Percentiles rank a stretch among this genome's conserved stretches.
These are phyloP conservation scores for Hyperoplus immaculatus DNA, from an alignment of 2,797 vertebrate species.

Conservation along the genomic window DNA sequence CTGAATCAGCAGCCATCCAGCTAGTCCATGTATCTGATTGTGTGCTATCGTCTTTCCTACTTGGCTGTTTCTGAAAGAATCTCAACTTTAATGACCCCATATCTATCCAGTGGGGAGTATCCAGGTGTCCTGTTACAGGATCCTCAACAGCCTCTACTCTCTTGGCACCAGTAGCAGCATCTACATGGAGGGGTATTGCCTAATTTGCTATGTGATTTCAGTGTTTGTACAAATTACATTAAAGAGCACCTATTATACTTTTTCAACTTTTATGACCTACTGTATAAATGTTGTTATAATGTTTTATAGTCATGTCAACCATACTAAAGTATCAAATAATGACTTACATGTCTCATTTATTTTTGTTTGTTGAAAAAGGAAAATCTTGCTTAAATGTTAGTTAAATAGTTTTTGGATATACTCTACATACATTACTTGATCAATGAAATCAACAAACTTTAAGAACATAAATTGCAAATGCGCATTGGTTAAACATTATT, in stretches of 20 bases:
- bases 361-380: too few species aligned
- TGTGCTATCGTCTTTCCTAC: constrained; percentile 6
- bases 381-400: background rate
- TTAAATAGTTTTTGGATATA: background rate
- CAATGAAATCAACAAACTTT: background rate
- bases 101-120: constrained; percentile 89
- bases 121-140: constrained; percentile 93
- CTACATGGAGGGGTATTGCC: constrained; percentile 91
- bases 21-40: constrained; percentile 15
- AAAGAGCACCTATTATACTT: background rate
- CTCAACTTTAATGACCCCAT: constrained; percentile 28
- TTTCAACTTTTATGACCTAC: too few species aligned
- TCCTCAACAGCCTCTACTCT: constrained; percentile 92
- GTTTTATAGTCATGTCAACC: too few species aligned
- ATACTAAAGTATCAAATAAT: too few species aligned
- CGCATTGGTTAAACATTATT: constrained; percentile 1
- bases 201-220: constrained; percentile 3
- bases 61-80: constrained; percentile 17
- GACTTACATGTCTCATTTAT: too few species aligned
- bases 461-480: background rate
- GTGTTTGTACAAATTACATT: background rate
- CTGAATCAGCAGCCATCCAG: constrained; percentile 44
- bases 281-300: too few species aligned
- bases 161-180: constrained; percentile 92
- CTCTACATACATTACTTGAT: background rate